These are phyloP conservation scores for Cebus imitator DNA, from an alignment of 2,113 vertebrate genomes.

Conservation along the genomic window DNA sequence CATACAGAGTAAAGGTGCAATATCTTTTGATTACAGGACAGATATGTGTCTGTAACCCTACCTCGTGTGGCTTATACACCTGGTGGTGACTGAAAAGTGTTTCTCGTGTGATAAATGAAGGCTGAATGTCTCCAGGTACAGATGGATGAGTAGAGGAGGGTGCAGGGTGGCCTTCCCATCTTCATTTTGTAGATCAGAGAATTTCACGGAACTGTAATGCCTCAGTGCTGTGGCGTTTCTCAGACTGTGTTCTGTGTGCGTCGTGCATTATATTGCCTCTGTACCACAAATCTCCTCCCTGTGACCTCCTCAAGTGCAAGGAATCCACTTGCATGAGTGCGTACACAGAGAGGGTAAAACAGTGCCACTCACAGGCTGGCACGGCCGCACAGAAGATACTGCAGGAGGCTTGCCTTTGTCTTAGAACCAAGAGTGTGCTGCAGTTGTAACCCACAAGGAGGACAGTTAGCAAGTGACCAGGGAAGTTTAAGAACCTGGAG, in stretches of 20 bases:
- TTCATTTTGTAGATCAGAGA: neutral
- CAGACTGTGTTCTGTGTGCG: neutral
- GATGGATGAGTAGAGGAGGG: fast-evolving
- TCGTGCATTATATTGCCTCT: fast-evolving
- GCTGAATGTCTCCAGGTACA: fast-evolving
- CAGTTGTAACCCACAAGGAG: neutral
- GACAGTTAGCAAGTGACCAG: constrained; percentile 23
- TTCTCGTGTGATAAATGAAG: neutral
- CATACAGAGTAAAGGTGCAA: fast-evolving
- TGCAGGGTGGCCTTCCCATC: fast-evolving
- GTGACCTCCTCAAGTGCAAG: fast-evolving
- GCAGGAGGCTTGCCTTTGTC: neutral
- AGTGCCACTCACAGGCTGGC: fast-evolving
- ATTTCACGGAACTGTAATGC: neutral
- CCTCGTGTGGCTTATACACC: fast-evolving
- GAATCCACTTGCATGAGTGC: fast-evolving
- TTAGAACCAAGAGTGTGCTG: neutral
- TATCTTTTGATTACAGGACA: neutral
- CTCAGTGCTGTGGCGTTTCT: fast-evolving
- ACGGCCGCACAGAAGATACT: neutral
- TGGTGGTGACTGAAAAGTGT: neutral
- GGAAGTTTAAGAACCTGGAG: neutral
- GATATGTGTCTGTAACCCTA: neutral
- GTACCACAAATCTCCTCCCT: neutral
- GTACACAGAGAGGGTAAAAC: fast-evolving